Evolutionary conservation across 2,888 invertebrate genomes (phyloP).

Genomic region (Epinotia bilunana): DNA sequence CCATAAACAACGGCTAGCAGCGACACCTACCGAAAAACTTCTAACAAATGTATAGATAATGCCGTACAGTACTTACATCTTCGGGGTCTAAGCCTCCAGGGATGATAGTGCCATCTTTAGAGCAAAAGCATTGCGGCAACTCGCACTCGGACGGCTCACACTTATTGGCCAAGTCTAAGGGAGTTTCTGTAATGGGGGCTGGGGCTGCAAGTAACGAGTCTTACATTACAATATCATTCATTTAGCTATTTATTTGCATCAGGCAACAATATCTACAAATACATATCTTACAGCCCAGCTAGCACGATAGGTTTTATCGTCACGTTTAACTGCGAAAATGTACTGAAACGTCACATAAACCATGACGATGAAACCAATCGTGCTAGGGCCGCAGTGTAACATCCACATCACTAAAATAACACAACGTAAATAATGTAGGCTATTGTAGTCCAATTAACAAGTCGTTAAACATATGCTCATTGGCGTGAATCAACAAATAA

Average conservation of each 20-base stretch:
- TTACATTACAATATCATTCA: background rate
- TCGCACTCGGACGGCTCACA: conserved; percentile 91
- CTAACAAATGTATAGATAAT: too few species aligned
- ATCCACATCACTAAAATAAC: background rate
- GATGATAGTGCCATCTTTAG: conserved; percentile 94
- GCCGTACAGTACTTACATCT: conserved; percentile 69
- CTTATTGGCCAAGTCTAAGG: conserved; percentile 90
- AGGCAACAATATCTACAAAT: too few species aligned
- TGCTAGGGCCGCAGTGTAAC: too few species aligned
- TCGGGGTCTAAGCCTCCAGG: conserved; percentile 93
- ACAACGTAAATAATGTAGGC: background rate
- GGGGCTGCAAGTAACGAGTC: conserved; percentile 84
- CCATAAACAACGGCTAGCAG: too few species aligned
- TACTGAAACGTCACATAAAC: too few species aligned
- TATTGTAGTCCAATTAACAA: background rate
- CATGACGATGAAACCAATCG: too few species aligned
- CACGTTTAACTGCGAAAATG: too few species aligned
- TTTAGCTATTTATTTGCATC: too few species aligned
- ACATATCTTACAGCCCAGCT: too few species aligned
- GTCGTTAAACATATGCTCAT: background rate
- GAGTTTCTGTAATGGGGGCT: conserved; percentile 92
- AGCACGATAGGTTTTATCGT: too few species aligned
- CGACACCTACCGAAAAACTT: too few species aligned
- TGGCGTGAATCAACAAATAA: background rate
- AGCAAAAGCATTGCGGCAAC: conserved; percentile 96